Evolutionary conservation across 2,797 vertebrate species (phyloP).

Genomic region (Cirrhinus molitorella): DNA sequence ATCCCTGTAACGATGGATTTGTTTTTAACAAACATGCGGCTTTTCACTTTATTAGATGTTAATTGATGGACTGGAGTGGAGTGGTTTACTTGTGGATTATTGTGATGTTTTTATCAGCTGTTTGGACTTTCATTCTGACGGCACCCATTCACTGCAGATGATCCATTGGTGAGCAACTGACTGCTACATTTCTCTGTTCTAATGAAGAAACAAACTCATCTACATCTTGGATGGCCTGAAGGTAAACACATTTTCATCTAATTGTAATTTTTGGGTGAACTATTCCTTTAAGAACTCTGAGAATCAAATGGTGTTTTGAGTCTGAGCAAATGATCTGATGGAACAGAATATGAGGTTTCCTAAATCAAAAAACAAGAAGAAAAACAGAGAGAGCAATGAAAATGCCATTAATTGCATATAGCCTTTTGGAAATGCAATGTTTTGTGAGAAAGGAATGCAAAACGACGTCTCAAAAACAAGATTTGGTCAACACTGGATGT

Average conservation of each 20-base stretch:
- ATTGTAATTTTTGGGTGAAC: neutral
- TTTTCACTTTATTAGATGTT: too few species aligned
- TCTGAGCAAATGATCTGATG: neutral
- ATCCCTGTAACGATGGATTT: too few species aligned
- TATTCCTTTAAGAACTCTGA: neutral
- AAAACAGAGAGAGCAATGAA: neutral
- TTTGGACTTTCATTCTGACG: neutral
- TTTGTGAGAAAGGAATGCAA: neutral
- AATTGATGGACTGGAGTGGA: too few species aligned
- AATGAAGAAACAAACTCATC: neutral
- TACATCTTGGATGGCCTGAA: neutral
- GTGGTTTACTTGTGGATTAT: too few species aligned
- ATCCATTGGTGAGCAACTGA: neutral
- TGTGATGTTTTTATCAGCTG: too few species aligned
- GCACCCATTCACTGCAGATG: neutral
- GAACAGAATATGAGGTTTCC: neutral
- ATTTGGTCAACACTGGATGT: conserved; percentile 1
- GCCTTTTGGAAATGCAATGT: neutral
- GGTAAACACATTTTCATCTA: neutral
- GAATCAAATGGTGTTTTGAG: too few species aligned
- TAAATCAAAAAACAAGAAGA: too few species aligned
- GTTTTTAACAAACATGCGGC: too few species aligned
- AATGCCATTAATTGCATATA: neutral
- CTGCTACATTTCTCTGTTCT: neutral
- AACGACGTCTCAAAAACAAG: neutral